Conservation (phyloP, 2,113 vertebrate genomes). For the Upupa epops region DNA sequence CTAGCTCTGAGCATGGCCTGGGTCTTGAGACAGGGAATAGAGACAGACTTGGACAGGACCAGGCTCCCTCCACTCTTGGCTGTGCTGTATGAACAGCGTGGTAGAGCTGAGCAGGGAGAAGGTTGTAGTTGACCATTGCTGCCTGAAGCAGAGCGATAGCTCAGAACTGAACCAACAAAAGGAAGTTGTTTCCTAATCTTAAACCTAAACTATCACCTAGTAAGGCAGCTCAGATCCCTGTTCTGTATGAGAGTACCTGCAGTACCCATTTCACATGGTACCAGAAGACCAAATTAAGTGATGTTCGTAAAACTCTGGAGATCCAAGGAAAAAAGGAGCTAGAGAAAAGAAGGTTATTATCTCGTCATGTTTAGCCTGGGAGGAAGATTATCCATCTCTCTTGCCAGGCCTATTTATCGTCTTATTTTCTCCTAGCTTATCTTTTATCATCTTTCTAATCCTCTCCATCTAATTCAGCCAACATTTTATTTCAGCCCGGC, state of each 20-base stretch:
- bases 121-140: too few species aligned
- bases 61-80: accelerated
- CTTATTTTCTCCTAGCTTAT: constrained; percentile 37
- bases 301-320: not conserved
- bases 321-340: not conserved
- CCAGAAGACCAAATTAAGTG: not conserved
- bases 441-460: constrained; percentile 46
- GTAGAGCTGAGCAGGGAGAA: not conserved
- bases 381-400: constrained; percentile 34
- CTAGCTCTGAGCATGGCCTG: not conserved
- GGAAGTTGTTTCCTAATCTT: not conserved
- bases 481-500: not conserved
- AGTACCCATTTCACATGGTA: not conserved
- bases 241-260: not conserved
- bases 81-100: not conserved
- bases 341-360: constrained; percentile 33
- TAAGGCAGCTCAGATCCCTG: not conserved
- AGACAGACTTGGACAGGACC: too few species aligned
- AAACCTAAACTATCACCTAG: not conserved
- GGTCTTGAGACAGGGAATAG: too few species aligned
- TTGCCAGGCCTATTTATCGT: constrained; percentile 36
- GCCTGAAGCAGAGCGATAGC: too few species aligned
- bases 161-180: not conserved
- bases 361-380: constrained; percentile 4
- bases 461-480: constrained; percentile 3